Evolutionary conservation across 1,140 invertebrate genomes (phyloP).

Genomic region (Dysdera silvatica): DNA sequence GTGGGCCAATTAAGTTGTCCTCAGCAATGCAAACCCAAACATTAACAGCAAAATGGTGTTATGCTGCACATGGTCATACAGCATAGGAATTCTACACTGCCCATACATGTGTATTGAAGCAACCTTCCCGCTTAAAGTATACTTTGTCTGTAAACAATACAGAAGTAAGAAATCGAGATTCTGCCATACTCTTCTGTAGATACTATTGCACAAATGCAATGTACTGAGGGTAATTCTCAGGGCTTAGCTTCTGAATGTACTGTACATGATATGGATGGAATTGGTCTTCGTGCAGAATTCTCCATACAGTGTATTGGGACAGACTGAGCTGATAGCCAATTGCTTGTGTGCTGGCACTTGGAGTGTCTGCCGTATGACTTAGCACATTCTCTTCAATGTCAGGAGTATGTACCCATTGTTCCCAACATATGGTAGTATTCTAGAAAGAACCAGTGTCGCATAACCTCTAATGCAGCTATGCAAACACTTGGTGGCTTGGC

Average conservation of each 20-base stretch:
- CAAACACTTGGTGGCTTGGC: neutral
- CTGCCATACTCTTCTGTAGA: neutral
- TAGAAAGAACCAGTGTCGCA: neutral
- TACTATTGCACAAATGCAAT: neutral
- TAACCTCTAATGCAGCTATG: neutral
- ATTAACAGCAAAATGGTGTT: neutral
- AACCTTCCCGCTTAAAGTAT: neutral
- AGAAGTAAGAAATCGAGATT: neutral
- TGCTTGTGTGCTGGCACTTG: neutral
- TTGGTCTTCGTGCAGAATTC: neutral
- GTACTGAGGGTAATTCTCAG: neutral
- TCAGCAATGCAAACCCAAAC: neutral
- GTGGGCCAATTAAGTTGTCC: neutral
- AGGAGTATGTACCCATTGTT: neutral
- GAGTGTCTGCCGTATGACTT: neutral
- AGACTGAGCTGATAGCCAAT: neutral
- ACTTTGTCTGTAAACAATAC: neutral
- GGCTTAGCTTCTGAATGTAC: neutral
- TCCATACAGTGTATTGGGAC: neutral
- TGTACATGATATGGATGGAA: neutral
- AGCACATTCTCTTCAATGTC: slow-evolving; percentile 2
- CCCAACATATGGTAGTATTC: neutral
- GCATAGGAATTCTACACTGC: neutral
- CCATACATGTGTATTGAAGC: neutral
- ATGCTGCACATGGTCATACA: neutral